phyloP scores from a whole-genome alignment of 2,888 invertebrate species.

The Campoplex nolae region DNA sequence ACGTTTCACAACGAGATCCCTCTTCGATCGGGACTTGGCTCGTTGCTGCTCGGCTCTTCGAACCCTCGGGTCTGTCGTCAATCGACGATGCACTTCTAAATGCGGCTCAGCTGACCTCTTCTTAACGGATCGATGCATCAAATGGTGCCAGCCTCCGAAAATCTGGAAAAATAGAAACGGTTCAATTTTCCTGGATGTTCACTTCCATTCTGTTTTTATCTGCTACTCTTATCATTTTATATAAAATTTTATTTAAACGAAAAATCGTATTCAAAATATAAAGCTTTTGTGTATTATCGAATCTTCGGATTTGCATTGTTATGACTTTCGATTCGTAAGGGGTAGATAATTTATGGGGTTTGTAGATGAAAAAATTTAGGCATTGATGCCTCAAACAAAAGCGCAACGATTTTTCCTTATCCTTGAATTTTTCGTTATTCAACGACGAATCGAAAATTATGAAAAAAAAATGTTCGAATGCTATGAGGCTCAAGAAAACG shows the following conservation, averaged over 20 bases:
- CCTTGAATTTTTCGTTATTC: too few relatives aligned
- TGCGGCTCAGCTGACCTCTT: slow-evolving; percentile 92
- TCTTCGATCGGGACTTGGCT: slow-evolving; percentile 91
- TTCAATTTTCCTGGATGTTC: neutral
- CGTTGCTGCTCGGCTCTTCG: slow-evolving; percentile 94
- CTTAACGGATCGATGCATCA: slow-evolving; percentile 91
- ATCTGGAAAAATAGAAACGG: slow-evolving; percentile 88
- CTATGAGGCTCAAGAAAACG: neutral
- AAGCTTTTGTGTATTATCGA: neutral
- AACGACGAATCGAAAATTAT: neutral
- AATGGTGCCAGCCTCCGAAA: slow-evolving; percentile 94
- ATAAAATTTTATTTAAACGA: neutral
- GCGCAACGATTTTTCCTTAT: neutral
- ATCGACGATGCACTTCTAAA: slow-evolving; percentile 88
- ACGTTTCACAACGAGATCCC: slow-evolving; percentile 88
- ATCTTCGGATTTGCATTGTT: too few relatives aligned
- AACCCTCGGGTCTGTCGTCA: slow-evolving; percentile 91
- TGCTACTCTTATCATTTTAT: neutral
- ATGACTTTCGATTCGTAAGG: too few relatives aligned
- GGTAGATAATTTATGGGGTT: too few relatives aligned
- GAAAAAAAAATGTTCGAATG: neutral
- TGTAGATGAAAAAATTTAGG: neutral
- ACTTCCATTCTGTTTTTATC: neutral
- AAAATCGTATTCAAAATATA: neutral
- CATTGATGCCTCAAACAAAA: neutral